Conservation (phyloP, 2,113 vertebrate species). For the Lepus europaeus region DNA sequence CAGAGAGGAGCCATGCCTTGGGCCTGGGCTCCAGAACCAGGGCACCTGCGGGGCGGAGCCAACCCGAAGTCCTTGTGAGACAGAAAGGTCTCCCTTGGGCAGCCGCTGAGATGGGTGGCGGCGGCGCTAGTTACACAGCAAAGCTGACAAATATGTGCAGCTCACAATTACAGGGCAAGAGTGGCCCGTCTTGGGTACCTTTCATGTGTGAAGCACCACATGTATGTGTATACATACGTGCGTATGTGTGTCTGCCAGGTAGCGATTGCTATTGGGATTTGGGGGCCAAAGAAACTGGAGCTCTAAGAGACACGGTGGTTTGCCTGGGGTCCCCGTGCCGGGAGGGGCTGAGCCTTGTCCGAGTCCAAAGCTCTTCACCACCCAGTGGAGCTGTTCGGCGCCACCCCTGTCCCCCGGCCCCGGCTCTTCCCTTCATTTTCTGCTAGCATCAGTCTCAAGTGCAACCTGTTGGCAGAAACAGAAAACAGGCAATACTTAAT, state of each 20-base stretch:
- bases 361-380: background rate
- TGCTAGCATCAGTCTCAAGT: conserved; percentile 35
- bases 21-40: background rate
- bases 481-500: conserved; percentile 80
- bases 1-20: background rate
- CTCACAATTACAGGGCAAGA: background rate
- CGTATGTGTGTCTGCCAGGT: background rate
- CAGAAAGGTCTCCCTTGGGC: background rate
- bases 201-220: background rate
- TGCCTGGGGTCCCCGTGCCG: background rate
- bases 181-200: background rate
- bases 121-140: background rate
- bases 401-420: no score
- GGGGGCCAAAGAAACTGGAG: conserved; percentile 21
- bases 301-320: background rate
- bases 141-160: conserved; percentile 14
- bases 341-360: background rate
- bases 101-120: background rate
- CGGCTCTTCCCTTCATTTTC: background rate
- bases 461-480: conserved; percentile 80
- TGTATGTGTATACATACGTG: background rate
- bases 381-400: fast-evolving
- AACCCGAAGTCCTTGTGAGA: background rate
- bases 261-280: background rate
- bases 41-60: background rate